phyloP scores from a whole-genome alignment of 2,113 vertebrate genomes.

The Cyanoramphus novaezelandiae region DNA sequence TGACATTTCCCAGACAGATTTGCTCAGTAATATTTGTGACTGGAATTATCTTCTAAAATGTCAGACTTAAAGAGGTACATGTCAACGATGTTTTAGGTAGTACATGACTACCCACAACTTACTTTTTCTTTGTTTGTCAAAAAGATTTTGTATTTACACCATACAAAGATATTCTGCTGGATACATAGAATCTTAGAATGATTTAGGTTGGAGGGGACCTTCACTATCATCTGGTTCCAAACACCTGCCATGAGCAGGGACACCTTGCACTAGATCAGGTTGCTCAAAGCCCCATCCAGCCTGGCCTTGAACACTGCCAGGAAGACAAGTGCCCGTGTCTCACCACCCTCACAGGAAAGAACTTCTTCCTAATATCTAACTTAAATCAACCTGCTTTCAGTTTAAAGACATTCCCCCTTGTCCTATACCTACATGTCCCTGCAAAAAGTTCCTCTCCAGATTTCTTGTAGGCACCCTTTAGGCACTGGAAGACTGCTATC shows the following conservation, averaged over 20 bases:
- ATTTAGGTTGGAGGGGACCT: background rate
- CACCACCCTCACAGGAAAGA: background rate
- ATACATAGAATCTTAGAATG: background rate
- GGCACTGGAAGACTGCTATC: background rate
- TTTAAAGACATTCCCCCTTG: background rate
- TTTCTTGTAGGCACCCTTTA: background rate
- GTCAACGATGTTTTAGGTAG: background rate
- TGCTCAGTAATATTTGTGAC: background rate
- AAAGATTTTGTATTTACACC: background rate
- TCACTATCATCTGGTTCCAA: background rate
- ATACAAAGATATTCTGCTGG: background rate
- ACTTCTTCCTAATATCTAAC: background rate
- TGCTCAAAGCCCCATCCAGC: background rate
- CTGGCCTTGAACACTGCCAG: background rate
- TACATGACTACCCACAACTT: background rate
- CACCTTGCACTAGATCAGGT: background rate
- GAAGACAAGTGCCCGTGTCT: background rate
- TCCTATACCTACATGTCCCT: background rate
- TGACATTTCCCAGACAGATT: background rate
- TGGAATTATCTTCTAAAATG: background rate
- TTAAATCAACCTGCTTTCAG: background rate
- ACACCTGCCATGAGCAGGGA: background rate
- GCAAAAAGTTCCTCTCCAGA: background rate
- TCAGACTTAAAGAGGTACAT: background rate
- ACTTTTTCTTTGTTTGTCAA: background rate